phyloP scores from a whole-genome alignment of 2,888 invertebrate genomes.

The Ligdia adustata region DNA sequence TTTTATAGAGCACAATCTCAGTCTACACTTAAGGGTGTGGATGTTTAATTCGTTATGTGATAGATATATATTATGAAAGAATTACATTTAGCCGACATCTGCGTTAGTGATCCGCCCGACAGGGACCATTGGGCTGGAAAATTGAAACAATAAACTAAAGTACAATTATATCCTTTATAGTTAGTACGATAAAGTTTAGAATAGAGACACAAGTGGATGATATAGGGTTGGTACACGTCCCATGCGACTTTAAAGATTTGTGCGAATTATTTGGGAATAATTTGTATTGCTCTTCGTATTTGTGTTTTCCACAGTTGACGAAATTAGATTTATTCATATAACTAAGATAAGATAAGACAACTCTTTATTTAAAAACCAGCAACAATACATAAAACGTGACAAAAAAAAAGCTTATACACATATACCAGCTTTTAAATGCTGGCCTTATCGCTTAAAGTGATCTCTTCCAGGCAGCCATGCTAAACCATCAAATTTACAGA shows the following conservation, averaged over 20 bases:
- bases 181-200: not conserved
- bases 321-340: too few species aligned
- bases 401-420: too few species aligned
- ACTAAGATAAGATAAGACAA: too few species aligned
- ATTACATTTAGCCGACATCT: conserved; percentile 58
- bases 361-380: too few species aligned
- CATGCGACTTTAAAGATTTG: conserved; percentile 68
- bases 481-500: too few species aligned
- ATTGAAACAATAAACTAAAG: conserved; percentile 76
- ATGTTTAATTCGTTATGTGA: conserved; percentile 29
- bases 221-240: conserved; percentile 46
- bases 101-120: conserved; percentile 49
- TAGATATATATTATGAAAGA: conserved; percentile 29
- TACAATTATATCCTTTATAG: conserved; percentile 19
- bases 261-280: conserved; percentile 60
- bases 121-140: conserved; percentile 72
- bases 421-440: too few species aligned
- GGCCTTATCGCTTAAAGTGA: too few species aligned
- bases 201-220: not conserved
- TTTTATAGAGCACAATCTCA: too few species aligned
- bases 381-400: too few species aligned
- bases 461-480: too few species aligned
- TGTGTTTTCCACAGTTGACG: too few species aligned
- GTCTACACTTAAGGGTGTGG: conserved; percentile 1
- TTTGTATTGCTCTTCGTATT: too few species aligned